Base-by-base conservation (phyloP, 2,888 invertebrate species). In the Brachyptera risi region DNA sequence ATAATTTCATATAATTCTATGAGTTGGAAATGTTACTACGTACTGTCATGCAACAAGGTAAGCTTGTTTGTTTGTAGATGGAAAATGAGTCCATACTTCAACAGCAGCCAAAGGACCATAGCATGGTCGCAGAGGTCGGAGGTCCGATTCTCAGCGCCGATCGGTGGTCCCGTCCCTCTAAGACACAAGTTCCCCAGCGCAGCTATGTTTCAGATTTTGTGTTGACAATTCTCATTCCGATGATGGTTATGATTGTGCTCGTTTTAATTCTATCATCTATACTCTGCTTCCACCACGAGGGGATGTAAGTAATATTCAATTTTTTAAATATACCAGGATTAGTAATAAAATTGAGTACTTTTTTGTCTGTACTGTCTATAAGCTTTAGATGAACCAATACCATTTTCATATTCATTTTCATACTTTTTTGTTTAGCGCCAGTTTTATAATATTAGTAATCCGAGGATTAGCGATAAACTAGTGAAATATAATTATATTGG, bases 281-380 rank as follows among this genome's bases (percentile, higher is more conserved):
- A 0, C 76, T 91, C 11, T 91, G 90, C 73, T 84, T 90, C 67
- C 85, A 88, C 67, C 86, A 88, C 69, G 86, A 87, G 66, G 84
- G 86, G 71, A 79, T 87, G 90, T 90, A 74, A 88, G 89, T 85
- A 69, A 62, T 42, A 21, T n/a, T n/a, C 9, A 37, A n/a, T n/a
- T n/a, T n/a, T n/a, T n/a, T n/a, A n/a, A n/a, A n/a, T n/a, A n/a
- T n/a, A n/a, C n/a, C n/a, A n/a, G n/a, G n/a, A n/a, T n/a, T n/a
- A n/a, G n/a, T n/a, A n/a, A n/a, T n/a, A n/a, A n/a, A n/a, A n/a
- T n/a, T n/a, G n/a, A n/a, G n/a, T n/a, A n/a, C n/a, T n/a, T n/a
- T n/a, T n/a, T n/a, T n/a, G n/a, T n/a, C n/a, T n/a, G n/a, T n/a
- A n/a, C n/a, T n/a, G n/a, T n/a, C n/a, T n/a, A n/a, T n/a, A n/a